A percentile compares a stretch with the other conserved stretches of the same genome.
Conservation (phyloP, 2,113 vertebrate genomes). For the Pipra filicauda region DNA sequence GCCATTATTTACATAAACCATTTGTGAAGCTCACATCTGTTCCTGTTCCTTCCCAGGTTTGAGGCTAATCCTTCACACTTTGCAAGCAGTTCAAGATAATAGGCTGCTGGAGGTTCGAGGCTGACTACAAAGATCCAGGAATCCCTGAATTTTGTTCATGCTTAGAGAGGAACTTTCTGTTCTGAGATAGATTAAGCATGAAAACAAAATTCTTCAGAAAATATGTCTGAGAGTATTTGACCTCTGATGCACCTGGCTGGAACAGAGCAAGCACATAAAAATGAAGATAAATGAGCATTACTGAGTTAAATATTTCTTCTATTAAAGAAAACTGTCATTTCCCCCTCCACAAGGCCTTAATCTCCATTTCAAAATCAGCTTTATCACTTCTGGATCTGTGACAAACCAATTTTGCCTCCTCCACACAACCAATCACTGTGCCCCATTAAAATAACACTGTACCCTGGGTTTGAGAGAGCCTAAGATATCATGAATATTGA, state of each 20-base stretch:
- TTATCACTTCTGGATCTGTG: constrained; percentile 37
- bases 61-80: background rate
- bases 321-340: background rate
- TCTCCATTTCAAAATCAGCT: constrained; percentile 29
- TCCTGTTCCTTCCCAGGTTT: background rate
- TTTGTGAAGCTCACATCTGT: background rate
- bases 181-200: background rate
- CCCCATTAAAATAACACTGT: constrained; percentile 10
- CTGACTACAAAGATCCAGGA: background rate
- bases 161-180: background rate
- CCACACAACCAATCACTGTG: background rate
- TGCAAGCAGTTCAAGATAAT: background rate
- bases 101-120: background rate
- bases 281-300: constrained; percentile 12
- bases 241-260: background rate
- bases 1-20: background rate
- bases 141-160: background rate
- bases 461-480: background rate
- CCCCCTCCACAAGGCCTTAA: background rate
- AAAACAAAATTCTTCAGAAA: background rate
- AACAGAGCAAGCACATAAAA: background rate
- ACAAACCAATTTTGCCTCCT: constrained; percentile 53
- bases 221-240: background rate
- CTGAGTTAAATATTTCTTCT: background rate
- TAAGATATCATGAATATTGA: constrained; percentile 39